Evolutionary conservation across 1,140 invertebrate genomes (phyloP), one percentile per base, ranked within the genome.

Genomic region (Rhyzopertha dominica): DNA sequence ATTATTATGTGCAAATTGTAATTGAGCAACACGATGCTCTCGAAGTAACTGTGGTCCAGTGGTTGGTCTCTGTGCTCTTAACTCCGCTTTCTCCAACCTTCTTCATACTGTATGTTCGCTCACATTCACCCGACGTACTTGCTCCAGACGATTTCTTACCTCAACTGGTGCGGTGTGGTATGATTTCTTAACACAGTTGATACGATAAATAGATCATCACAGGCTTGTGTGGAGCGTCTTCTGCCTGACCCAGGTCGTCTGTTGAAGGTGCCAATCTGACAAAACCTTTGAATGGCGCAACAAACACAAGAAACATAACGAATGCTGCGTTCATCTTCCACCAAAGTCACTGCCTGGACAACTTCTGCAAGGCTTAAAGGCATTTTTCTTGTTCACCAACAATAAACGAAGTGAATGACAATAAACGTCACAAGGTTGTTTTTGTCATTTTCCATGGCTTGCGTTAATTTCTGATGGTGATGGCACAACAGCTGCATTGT

Each of bases 111-210:
- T 7, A 22, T 23, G 20, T 13, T 10, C 9, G 13, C 22, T 37
- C 25, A 23, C 35, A n/a, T 23, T 37, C 25, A 37, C 18, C 22
- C 13, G 14, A 13, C 25, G 22, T 23, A 23, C 18, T 23, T 23
- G 20, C 14, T 17, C 13, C 22, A 23, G 25, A 13, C n/a, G n/a
- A 8, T 26, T 26, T 8, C 25, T 26, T 23, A 23, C 25, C 35
- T 22, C 22, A 37, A 23, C 25, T 37, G 22, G 22, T 34, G 25
- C 38, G 38, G 12, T 19, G 23, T 17, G n/a, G 36, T 40, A 35
- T 20, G 32, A 35, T 35, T 14, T 18, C 32, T 17, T 17, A 35
- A 20, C 19, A 10, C 19, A 10, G 19, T 10, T 20, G 23, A 20
- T 4, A 14, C 23, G 5, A 10, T 20, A 35, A 35, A 35, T 12